Conservation (phyloP, 92 coral and sea anemone species). For the Bergia puertoricense region DNA sequence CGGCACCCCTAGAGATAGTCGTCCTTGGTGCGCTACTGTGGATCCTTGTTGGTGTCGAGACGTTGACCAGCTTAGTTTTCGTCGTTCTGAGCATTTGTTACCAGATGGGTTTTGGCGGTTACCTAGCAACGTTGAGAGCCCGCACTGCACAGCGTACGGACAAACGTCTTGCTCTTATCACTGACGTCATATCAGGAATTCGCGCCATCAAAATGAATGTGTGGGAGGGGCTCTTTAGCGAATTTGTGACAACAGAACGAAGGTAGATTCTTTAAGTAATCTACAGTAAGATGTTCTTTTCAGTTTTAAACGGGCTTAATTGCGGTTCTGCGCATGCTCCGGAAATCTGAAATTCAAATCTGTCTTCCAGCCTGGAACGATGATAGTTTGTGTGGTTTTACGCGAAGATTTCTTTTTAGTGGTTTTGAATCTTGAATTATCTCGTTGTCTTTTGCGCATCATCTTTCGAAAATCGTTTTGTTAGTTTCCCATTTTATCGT, state of each 20-base stretch:
- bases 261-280: neutral
- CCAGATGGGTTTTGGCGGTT: constrained; percentile 31
- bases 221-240: constrained; percentile 23
- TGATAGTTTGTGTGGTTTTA: no score
- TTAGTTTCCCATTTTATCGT: no score
- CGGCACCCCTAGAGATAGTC: constrained; percentile 28
- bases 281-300: neutral
- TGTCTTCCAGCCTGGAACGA: no score
- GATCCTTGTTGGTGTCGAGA: constrained; percentile 31
- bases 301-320: neutral
- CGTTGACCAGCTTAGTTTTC: constrained; percentile 20
- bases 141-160: constrained; percentile 18
- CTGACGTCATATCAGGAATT: constrained; percentile 31
- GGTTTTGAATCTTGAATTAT: no score
- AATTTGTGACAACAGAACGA: constrained; percentile 16
- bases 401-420: no score
- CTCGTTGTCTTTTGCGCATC: no score
- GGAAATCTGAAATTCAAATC: no score
- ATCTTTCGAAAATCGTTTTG: no score
- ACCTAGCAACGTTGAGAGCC: constrained; percentile 12
- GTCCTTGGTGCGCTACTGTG: constrained; percentile 32
- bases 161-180: constrained; percentile 18
- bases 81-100: constrained; percentile 26
- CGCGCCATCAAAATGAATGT: constrained; percentile 34
- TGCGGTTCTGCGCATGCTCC: no score